Conservation (phyloP, 2,888 invertebrate genomes). For the Ptychoptera albimana region DNA sequence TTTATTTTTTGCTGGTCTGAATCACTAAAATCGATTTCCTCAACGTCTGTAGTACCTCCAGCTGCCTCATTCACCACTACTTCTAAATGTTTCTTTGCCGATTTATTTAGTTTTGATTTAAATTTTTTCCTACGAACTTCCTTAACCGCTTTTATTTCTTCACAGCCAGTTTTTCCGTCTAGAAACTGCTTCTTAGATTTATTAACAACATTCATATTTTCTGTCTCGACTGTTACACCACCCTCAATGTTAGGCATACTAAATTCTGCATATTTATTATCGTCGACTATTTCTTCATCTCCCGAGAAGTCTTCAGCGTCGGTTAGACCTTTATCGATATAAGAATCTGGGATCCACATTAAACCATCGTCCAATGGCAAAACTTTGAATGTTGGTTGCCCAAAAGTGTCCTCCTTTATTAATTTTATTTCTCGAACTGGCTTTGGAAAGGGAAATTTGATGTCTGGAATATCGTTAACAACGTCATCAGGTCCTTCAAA, state of each 20-base stretch:
- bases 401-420: conserved; percentile 27
- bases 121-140: conserved; percentile 23
- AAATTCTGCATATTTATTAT: conserved; percentile 11
- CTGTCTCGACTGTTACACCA: conserved; percentile 13
- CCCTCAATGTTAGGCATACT: conserved; percentile 17
- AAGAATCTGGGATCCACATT: conserved; percentile 21
- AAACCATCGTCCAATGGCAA: conserved; percentile 27
- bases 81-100: background rate
- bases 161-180: conserved; percentile 33
- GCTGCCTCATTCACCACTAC: conserved; percentile 7
- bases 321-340: conserved; percentile 18
- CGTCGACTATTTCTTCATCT: conserved; percentile 16
- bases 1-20: conserved; percentile 14
- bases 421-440: conserved; percentile 32
- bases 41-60: conserved; percentile 23
- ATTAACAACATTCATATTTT: conserved; percentile 16
- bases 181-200: conserved; percentile 15
- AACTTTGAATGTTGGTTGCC: conserved; percentile 31
- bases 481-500: background rate
- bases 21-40: conserved; percentile 29
- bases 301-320: conserved; percentile 30
- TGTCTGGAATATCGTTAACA: conserved; percentile 9
- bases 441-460: conserved; percentile 22
- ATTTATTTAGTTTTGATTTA: conserved; percentile 17
- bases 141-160: conserved; percentile 27